A percentile compares a stretch with the other conserved stretches of the same genome.
Conservation (phyloP, 2,888 invertebrate species). For the Tridacna gigas region DNA sequence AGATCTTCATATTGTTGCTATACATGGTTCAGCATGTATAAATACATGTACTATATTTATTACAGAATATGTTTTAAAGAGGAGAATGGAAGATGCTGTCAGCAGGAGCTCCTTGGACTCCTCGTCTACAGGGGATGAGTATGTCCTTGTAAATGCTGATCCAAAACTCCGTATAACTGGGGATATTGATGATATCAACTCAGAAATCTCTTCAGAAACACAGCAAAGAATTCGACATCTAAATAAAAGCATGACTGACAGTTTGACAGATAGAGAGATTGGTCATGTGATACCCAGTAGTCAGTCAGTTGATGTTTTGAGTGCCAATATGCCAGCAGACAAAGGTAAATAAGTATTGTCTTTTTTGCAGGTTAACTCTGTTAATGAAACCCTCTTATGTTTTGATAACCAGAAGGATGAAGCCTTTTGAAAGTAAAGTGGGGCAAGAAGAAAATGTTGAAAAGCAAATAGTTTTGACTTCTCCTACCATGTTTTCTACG, state of each 20-base stretch:
- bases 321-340: slow-evolving; percentile 49
- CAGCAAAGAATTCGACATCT: slow-evolving; percentile 30
- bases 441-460: too few species aligned
- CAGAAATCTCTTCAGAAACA: slow-evolving; percentile 71
- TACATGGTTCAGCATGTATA: too few species aligned
- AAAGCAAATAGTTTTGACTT: too few species aligned
- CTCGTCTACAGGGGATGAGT: slow-evolving; percentile 89
- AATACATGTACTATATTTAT: neutral
- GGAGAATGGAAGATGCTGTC: slow-evolving; percentile 85
- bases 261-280: slow-evolving; percentile 49
- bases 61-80: neutral
- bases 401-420: too few species aligned
- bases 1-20: too few species aligned
- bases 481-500: too few species aligned
- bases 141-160: slow-evolving; percentile 88
- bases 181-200: slow-evolving; percentile 87
- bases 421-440: too few species aligned
- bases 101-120: slow-evolving; percentile 90
- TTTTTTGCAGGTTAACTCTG: too few species aligned
- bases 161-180: slow-evolving; percentile 89
- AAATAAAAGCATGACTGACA: slow-evolving; percentile 52
- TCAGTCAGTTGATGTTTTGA: slow-evolving; percentile 72
- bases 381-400: too few species aligned
- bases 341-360: slow-evolving; percentile 30
- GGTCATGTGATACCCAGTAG: slow-evolving; percentile 74